Conservation (phyloP, 2,888 invertebrate genomes). For the Galeruca laticollis region DNA sequence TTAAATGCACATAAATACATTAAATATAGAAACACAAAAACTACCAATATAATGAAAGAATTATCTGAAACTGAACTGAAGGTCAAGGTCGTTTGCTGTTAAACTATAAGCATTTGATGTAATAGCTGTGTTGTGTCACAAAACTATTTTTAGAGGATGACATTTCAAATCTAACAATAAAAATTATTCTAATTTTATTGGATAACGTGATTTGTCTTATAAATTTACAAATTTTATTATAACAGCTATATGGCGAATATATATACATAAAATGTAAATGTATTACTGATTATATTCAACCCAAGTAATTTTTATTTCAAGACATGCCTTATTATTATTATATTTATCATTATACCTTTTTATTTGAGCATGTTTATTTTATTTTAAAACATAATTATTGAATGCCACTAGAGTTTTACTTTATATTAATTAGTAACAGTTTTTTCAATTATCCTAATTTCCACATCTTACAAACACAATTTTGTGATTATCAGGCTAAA, state of each 20-base stretch:
- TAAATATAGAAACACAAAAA: no score
- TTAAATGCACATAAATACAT: no score
- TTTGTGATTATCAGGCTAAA: not conserved
- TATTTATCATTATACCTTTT: conserved; percentile 11
- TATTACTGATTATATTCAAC: not conserved
- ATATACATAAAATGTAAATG: conserved; percentile 3
- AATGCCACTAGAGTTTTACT: conserved; percentile 20
- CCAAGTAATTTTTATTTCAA: conserved; percentile 10
- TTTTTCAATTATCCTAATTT: conserved; percentile 17
- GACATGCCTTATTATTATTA: conserved; percentile 28
- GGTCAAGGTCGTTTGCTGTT: no score
- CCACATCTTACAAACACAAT: conserved; percentile 9
- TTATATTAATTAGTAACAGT: conserved; percentile 16
- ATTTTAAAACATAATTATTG: conserved; percentile 19
- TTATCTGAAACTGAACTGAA: no score
- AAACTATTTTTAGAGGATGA: conserved; percentile 1
- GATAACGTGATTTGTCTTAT: not conserved
- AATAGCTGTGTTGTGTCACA: not conserved
- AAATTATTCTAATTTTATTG: not conserved
- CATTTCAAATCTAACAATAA: not conserved
- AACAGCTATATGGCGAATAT: not conserved
- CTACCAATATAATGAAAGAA: no score
- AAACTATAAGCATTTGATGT: no score
- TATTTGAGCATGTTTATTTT: conserved; percentile 40
- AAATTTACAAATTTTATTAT: not conserved